These are phyloP conservation scores for Orthonevra nobilis DNA, from an alignment of 2,888 invertebrate genomes.

Conservation along the genomic window DNA sequence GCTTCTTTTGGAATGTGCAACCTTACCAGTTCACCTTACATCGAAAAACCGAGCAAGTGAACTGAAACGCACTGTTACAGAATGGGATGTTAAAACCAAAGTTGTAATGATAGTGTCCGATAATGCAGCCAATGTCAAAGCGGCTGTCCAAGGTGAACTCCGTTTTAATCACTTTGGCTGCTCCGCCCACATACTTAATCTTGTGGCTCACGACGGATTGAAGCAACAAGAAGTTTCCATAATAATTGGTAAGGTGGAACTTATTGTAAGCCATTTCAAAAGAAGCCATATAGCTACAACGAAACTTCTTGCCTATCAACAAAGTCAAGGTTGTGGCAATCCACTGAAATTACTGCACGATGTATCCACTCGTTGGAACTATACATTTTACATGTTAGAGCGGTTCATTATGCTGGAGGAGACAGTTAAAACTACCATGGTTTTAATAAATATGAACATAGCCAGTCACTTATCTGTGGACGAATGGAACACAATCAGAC, in stretches of 20 bases:
- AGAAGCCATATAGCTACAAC: background rate
- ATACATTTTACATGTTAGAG: background rate
- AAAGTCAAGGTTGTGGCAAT: no score
- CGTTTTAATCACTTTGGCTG: constrained; percentile 70
- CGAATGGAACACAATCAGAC: background rate
- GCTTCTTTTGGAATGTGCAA: background rate
- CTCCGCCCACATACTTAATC: constrained; percentile 66
- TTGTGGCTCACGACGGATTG: constrained; percentile 46
- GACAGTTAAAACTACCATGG: constrained; percentile 10
- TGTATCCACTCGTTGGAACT: constrained; percentile 14
- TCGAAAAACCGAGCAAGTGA: constrained; percentile 9
- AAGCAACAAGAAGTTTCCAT: constrained; percentile 36
- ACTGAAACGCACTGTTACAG: constrained; percentile 5
- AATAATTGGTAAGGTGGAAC: background rate
- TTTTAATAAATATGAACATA: background rate
- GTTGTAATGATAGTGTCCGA: constrained; percentile 72
- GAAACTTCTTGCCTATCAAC: no score
- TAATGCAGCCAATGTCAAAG: constrained; percentile 56
- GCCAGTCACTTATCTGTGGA: background rate
- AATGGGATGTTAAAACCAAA: constrained; percentile 64
- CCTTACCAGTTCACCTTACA: constrained; percentile 5
- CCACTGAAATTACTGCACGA: no score
- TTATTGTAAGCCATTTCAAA: constrained; percentile 1
- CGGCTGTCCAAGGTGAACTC: constrained; percentile 56
- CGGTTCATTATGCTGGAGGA: constrained; percentile 3